Evolutionary conservation across 2,888 invertebrate species (phyloP).

Genomic region (Pammene fasciana): DNA sequence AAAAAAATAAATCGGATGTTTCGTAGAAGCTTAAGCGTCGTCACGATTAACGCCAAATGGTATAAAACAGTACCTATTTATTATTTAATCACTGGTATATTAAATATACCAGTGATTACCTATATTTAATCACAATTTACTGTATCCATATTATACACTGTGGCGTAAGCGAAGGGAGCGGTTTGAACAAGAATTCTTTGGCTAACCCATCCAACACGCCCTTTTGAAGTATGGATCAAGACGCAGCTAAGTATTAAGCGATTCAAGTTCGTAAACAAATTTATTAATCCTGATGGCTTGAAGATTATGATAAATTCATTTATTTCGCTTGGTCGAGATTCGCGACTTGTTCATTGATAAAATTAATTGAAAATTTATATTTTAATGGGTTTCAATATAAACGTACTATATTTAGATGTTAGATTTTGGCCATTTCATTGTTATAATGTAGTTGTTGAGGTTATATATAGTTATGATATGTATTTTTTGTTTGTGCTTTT

Average conservation of each 20-base stretch:
- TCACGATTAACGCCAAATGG: too few relatives aligned
- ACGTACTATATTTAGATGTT: background rate
- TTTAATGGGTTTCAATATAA: background rate
- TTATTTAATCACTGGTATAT: too few relatives aligned
- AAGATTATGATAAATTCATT: constrained; percentile 29
- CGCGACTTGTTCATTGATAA: constrained; percentile 15
- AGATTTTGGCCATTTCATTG: background rate
- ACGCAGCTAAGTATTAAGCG: constrained; percentile 19
- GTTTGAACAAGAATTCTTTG: constrained; percentile 37
- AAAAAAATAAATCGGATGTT: too few relatives aligned
- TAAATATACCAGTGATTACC: too few relatives aligned
- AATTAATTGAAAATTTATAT: constrained; percentile 12
- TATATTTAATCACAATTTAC: background rate
- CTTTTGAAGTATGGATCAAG: constrained; percentile 40
- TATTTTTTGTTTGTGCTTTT: too few relatives aligned
- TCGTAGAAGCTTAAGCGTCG: too few relatives aligned
- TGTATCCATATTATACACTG: constrained; percentile 9
- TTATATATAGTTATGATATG: too few relatives aligned
- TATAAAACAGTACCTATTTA: too few relatives aligned
- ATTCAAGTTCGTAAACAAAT: constrained; percentile 31
- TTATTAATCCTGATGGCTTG: constrained; percentile 34
- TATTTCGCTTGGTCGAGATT: constrained; percentile 7
- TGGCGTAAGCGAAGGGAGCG: constrained; percentile 31
- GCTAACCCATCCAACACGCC: constrained; percentile 38
- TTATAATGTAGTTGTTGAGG: too few relatives aligned